Evolutionary conservation across 2,797 vertebrate genomes (phyloP).

Genomic region (Alcedo quadribrachys): DNA sequence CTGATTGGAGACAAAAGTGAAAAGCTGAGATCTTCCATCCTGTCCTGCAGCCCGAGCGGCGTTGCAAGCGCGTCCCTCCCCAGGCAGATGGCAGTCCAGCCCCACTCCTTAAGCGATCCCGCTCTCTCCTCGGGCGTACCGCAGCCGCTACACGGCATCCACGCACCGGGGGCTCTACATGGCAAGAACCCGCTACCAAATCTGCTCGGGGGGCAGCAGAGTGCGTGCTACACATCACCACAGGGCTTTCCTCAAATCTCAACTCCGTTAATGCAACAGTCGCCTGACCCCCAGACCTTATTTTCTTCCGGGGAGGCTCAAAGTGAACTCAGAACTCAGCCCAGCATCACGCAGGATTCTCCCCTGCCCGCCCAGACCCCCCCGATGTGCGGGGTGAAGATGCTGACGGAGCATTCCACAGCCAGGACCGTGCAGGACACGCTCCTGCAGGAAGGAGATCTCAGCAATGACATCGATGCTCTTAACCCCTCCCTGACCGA

Average conservation of each 20-base stretch:
- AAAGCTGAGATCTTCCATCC: constrained; percentile 73
- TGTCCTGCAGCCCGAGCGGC: constrained; percentile 62
- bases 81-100: constrained; percentile 62
- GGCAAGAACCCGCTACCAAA: constrained; percentile 62
- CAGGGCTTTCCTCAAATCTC: constrained; percentile 79
- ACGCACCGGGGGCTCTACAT: constrained; percentile 67
- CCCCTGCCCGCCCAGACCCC: constrained; percentile 84
- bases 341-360: constrained; percentile 79
- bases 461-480: constrained; percentile 88
- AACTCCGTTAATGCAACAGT: constrained; percentile 75
- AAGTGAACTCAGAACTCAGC: constrained; percentile 69
- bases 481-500: constrained; percentile 94
- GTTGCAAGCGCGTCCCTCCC: constrained; percentile 55
- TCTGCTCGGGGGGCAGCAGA: constrained; percentile 70
- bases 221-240: constrained; percentile 68
- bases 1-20: constrained; percentile 88
- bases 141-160: constrained; percentile 56
- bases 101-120: constrained; percentile 21
- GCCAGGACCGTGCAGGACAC: constrained; percentile 84
- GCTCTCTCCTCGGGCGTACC: constrained; percentile 60
- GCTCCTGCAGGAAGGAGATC: constrained; percentile 86
- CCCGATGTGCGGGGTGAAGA: constrained; percentile 73
- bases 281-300: constrained; percentile 61
- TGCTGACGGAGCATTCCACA: constrained; percentile 77
- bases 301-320: constrained; percentile 74